Percentiles rank a stretch among this genome's conserved stretches.
phyloP scores from a whole-genome alignment of 2,113 vertebrate species.

The Pteropus alecto region DNA sequence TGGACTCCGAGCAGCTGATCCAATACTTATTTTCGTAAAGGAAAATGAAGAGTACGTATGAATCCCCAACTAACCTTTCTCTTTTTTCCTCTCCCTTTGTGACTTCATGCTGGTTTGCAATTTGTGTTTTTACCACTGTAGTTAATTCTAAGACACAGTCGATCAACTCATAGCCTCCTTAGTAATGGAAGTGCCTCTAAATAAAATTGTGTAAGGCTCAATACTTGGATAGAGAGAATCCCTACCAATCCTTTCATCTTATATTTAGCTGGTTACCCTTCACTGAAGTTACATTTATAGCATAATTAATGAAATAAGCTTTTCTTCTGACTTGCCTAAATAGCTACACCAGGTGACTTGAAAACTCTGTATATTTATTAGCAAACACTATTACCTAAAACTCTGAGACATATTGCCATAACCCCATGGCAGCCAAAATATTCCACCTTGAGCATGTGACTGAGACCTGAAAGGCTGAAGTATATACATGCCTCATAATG shows the following conservation, averaged over 20 bases:
- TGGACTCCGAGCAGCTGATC: not conserved
- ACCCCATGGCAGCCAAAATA: not conserved
- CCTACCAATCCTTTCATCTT: conserved; percentile 24
- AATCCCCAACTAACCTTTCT: not conserved
- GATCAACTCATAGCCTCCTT: conserved; percentile 67
- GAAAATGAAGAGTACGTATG: not conserved
- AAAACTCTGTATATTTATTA: not conserved
- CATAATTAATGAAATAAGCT: conserved; percentile 68
- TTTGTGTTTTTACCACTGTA: conserved; percentile 70
- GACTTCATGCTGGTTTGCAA: conserved; percentile 75
- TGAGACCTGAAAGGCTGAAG: conserved; percentile 25
- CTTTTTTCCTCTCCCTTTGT: conserved; percentile 49
- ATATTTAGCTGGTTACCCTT: conserved; percentile 58
- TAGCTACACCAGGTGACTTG: conserved; percentile 6
- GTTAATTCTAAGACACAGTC: conserved; percentile 76
- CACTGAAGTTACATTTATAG: conserved; percentile 43
- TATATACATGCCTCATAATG: conserved; percentile 63
- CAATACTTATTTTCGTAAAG: not conserved
- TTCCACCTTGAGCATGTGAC: not conserved
- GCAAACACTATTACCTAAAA: not conserved
- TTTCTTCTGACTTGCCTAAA: conserved; percentile 43
- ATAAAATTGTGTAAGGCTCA: conserved; percentile 49
- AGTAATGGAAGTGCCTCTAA: conserved; percentile 63
- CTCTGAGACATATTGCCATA: not conserved
- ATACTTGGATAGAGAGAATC: conserved; percentile 46